Percentiles rank a stretch among this genome's conserved stretches.
Conservation (phyloP, 2,113 vertebrate genomes). For the Probosciger aterrimus region DNA sequence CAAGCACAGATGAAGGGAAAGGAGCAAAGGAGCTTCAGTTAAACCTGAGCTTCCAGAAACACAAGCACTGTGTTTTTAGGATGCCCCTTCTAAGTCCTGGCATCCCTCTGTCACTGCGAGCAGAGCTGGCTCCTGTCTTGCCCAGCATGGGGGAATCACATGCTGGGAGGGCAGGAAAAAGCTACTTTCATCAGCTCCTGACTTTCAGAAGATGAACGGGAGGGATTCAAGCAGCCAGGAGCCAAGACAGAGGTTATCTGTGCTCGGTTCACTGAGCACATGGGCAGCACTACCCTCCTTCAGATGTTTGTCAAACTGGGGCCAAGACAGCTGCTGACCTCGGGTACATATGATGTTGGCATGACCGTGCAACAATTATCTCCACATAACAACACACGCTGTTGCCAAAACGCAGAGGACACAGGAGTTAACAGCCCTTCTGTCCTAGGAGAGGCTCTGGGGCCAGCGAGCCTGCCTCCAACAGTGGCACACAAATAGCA, state of each 20-base stretch:
- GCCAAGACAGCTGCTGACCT: background rate
- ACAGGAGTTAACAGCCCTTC: background rate
- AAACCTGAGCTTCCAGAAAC: background rate
- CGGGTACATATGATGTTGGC: background rate
- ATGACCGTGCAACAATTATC: background rate
- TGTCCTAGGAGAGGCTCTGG: background rate
- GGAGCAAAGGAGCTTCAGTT: background rate
- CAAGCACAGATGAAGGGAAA: background rate
- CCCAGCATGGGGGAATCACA: background rate
- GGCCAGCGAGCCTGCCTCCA: background rate
- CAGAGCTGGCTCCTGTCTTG: background rate
- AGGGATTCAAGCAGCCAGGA: background rate
- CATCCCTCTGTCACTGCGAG: background rate
- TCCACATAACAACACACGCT: background rate
- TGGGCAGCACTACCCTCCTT: background rate
- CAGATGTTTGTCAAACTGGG: background rate
- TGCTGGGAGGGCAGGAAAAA: background rate
- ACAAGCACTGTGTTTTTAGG: background rate
- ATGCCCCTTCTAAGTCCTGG: background rate
- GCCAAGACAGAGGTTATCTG: background rate
- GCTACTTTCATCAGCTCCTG: background rate
- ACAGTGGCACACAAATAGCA: fast-evolving
- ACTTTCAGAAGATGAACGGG: background rate
- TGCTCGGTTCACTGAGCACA: background rate
- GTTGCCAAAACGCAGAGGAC: background rate